These are phyloP conservation scores for Oreochromis tanganicae DNA, from an alignment of 2,113 vertebrate genomes.

Conservation along the genomic window DNA sequence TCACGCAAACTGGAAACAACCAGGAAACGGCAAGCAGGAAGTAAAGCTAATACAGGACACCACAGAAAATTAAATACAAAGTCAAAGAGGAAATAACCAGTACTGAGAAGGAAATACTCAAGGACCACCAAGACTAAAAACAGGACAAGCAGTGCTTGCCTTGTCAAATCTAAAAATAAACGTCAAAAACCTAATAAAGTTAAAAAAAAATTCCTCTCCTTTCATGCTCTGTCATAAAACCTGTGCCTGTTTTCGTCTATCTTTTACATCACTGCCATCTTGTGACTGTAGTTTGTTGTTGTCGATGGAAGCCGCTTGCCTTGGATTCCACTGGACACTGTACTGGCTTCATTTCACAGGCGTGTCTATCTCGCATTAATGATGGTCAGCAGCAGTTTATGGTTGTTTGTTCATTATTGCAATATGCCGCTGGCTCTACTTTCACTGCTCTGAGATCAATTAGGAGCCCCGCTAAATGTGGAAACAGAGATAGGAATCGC, in stretches of 20 bases:
- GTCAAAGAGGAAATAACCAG: not conserved
- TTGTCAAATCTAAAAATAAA: not conserved
- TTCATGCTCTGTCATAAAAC: not conserved
- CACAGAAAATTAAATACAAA: not conserved
- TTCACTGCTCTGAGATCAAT: not conserved
- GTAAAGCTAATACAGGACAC: not conserved
- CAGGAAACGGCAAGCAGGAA: not conserved
- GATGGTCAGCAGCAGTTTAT: not conserved
- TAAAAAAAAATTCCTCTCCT: accelerated
- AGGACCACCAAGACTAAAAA: not conserved
- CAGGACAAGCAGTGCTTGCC: not conserved
- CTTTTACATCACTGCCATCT: not conserved
- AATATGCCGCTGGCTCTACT: not conserved
- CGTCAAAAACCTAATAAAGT: not conserved
- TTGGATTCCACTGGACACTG: not conserved
- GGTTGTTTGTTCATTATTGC: not conserved
- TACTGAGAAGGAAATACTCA: not conserved
- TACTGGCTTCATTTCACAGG: not conserved
- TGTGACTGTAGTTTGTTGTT: not conserved
- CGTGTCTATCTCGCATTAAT: not conserved
- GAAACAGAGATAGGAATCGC: not conserved
- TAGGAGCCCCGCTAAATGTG: not conserved
- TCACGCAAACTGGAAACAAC: not conserved
- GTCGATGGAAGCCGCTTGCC: not conserved
- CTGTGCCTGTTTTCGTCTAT: not conserved